Conservation (phyloP, 2,797 vertebrate genomes). For the Synanceia verrucosa region DNA sequence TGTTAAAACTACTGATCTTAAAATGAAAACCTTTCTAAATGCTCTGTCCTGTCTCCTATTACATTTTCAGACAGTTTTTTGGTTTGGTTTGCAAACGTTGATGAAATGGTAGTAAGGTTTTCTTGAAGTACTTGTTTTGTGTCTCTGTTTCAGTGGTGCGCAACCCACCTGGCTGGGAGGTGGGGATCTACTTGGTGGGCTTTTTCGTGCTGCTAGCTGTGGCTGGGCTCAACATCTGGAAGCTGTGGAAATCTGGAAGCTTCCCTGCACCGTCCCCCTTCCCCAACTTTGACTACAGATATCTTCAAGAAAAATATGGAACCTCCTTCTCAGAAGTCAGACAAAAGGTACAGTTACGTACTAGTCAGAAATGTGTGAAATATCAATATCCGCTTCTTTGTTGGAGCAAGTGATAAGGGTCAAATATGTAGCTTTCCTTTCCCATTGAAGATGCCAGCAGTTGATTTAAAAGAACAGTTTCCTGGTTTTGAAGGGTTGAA, state of each 20-base stretch:
- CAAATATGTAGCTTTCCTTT: background rate
- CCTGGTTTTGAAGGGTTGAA: background rate
- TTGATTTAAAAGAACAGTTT: background rate
- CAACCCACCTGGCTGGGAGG: conserved; percentile 92
- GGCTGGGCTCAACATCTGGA: conserved; percentile 94
- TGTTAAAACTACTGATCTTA: conserved; percentile 14
- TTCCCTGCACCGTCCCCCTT: conserved; percentile 95
- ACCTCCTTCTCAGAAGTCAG: conserved; percentile 82
- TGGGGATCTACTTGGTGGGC: conserved; percentile 90
- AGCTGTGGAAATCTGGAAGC: conserved; percentile 92
- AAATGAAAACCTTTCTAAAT: background rate
- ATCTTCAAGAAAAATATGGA: conserved; percentile 96
- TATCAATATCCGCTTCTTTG: background rate
- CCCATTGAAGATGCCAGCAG: background rate
- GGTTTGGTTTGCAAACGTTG: background rate
- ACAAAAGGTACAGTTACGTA: conserved; percentile 85
- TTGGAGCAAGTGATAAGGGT: background rate
- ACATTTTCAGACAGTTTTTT: no score
- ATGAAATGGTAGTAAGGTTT: background rate
- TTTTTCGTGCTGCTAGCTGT: conserved; percentile 88
- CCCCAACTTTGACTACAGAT: conserved; percentile 96
- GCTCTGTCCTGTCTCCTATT: no score
- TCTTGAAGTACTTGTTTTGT: background rate
- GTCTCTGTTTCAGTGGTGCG: conserved; percentile 84
- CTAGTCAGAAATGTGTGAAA: background rate